These are phyloP conservation scores for Bombus superbus DNA, from an alignment of 1,140 invertebrate species.

Conservation along the genomic window DNA sequence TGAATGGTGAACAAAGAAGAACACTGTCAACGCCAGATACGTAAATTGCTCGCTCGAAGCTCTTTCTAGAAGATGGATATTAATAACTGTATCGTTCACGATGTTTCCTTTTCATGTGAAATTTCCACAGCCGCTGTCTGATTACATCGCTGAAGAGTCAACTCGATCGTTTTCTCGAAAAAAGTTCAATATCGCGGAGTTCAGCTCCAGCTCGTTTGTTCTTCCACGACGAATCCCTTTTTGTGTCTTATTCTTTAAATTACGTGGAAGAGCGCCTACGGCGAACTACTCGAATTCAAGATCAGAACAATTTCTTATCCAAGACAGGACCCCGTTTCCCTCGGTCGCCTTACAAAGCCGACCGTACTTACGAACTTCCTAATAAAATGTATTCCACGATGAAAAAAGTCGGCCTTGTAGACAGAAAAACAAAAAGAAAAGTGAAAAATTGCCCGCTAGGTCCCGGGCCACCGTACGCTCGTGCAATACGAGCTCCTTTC, in stretches of 20 bases:
- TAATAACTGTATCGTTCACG: no score
- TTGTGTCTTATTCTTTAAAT: background rate
- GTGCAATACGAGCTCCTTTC: background rate
- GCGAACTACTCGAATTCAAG: background rate
- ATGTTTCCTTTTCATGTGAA: background rate
- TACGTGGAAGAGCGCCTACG: background rate
- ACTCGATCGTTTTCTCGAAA: background rate
- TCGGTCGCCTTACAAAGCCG: background rate
- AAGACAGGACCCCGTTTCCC: background rate
- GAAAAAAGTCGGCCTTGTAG: background rate
- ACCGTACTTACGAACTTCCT: conserved; percentile 15
- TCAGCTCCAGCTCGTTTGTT: background rate
- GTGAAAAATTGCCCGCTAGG: background rate
- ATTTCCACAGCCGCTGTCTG: background rate
- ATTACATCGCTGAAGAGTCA: background rate
- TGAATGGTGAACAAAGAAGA: no score
- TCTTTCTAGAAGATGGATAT: no score
- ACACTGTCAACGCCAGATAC: no score
- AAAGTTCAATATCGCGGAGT: background rate
- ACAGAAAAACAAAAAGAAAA: background rate
- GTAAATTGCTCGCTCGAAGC: no score
- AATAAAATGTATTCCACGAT: background rate
- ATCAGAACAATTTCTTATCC: background rate
- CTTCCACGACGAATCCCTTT: background rate
- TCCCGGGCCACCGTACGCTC: background rate